Percentiles rank a stretch among this genome's conserved stretches.
Evolutionary conservation across 2,113 vertebrate species (phyloP).

Genomic region (Brachypteracias leptosomus): DNA sequence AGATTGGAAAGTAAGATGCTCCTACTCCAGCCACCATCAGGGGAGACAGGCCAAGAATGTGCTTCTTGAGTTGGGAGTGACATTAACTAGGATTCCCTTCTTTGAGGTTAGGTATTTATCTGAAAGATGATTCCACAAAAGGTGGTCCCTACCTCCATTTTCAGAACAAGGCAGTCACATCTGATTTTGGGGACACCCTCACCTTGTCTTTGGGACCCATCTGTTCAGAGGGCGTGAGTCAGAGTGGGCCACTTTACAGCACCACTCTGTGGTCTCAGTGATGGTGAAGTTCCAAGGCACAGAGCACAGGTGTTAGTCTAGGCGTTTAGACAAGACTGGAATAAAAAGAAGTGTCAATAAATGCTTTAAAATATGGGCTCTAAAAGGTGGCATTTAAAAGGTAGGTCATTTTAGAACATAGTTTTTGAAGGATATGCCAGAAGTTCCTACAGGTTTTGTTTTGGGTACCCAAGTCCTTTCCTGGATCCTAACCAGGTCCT

Average conservation of each 20-base stretch:
- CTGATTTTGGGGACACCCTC: background rate
- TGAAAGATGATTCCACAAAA: background rate
- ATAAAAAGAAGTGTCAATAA: background rate
- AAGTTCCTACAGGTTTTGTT: background rate
- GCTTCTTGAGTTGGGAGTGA: background rate
- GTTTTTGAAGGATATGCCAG: background rate
- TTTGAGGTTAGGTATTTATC: background rate
- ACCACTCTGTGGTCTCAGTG: background rate
- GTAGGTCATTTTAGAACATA: background rate
- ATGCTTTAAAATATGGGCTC: background rate
- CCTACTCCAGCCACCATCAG: background rate
- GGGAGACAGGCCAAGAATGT: background rate
- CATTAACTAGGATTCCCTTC: background rate
- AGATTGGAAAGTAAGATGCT: background rate
- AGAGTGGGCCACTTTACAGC: background rate
- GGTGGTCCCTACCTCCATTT: background rate
- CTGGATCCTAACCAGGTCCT: background rate
- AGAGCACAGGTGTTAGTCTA: too few relatives aligned
- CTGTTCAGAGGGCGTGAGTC: background rate
- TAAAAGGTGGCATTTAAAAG: background rate
- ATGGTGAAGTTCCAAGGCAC: background rate
- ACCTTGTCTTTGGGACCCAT: background rate
- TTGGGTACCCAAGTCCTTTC: background rate
- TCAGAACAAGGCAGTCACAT: background rate
- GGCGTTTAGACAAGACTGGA: background rate